Conservation (phyloP, 2,888 invertebrate species). For the Diplazon laetatorius region DNA sequence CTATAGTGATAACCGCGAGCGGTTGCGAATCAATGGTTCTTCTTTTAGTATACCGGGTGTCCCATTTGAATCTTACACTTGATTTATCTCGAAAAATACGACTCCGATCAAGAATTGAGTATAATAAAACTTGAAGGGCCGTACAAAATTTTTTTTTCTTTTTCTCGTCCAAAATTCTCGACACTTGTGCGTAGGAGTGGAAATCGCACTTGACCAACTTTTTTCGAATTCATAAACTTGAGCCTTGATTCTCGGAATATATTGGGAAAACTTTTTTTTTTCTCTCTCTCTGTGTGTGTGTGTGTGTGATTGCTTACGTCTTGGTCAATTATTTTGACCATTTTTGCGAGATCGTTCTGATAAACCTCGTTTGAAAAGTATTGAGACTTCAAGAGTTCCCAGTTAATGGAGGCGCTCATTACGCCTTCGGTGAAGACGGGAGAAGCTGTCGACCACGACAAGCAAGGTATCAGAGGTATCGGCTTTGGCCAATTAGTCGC, state of each 20-base stretch:
- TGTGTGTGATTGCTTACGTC: slow-evolving; percentile 81
- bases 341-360: slow-evolving; percentile 92
- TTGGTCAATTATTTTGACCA: slow-evolving; percentile 91
- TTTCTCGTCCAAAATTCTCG: too few species aligned
- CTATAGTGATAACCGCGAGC: slow-evolving; percentile 1
- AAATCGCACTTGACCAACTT: too few species aligned
- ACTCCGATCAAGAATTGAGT: too few species aligned
- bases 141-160: slow-evolving; percentile 5
- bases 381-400: slow-evolving; percentile 95
- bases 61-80: too few species aligned
- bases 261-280: slow-evolving; percentile 37
- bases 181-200: too few species aligned
- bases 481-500: slow-evolving; percentile 98
- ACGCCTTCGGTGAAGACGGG: slow-evolving; percentile 98
- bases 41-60: too few species aligned
- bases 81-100: too few species aligned
- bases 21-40: slow-evolving; percentile 34
- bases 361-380: slow-evolving; percentile 92
- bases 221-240: slow-evolving; percentile 5
- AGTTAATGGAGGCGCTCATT: slow-evolving; percentile 96
- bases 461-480: slow-evolving; percentile 95
- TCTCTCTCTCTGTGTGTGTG: too few species aligned
- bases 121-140: too few species aligned
- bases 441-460: slow-evolving; percentile 99
- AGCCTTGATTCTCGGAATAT: slow-evolving; percentile 46